Base-by-base conservation (phyloP, 2,797 vertebrate species). In the Botia kubotai region DNA sequence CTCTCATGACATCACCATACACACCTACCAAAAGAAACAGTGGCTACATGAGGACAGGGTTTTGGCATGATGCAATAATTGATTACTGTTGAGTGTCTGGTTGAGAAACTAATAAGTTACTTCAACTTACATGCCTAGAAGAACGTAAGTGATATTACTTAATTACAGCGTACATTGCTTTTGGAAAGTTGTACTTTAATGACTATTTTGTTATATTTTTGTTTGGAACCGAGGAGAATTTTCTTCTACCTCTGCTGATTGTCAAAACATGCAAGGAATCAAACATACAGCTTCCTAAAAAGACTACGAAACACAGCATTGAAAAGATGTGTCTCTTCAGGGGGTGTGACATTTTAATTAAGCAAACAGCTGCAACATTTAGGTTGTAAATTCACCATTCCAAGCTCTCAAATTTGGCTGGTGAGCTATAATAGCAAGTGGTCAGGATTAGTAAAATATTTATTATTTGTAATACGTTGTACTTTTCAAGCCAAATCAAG, bases 1-100 rank as follows among this genome's bases (percentile, higher is more conserved):
- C 98, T 84, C 97, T 95, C 90, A 98, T 97, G 87, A 99, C 98
- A 33, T 99, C 98, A 10, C 97, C 97, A 74, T 99, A 99, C 77
- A 99, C 97, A 82, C 98, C 98, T 94, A 85, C 8, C 87, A 89
- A 82, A 86, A 10, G 86, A 66, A 7, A 68, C 21, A 46, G n/a
- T 8, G 68, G 39, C 36, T 23, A 50, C 16, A 12, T 57, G 6
- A 79, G 23, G 12, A 66, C 46, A 60, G 70, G 48, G 70, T 36
- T 8, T 50, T 87, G 81, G 86, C 90, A 87, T 75, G 43, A 87
- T 66, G 72, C 43, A 46, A 2, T 62, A 77, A 83, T 53, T 76
- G 74, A 88, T 87, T 7, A 43, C 6, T 8, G 39, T 43, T 43
- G 39, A 39, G 36, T 43, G 39, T 7, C 8, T 43, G 39, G 39